These are phyloP conservation scores for Monochamus saltuarius DNA, from an alignment of 1,140 invertebrate genomes.

Conservation along the genomic window DNA sequence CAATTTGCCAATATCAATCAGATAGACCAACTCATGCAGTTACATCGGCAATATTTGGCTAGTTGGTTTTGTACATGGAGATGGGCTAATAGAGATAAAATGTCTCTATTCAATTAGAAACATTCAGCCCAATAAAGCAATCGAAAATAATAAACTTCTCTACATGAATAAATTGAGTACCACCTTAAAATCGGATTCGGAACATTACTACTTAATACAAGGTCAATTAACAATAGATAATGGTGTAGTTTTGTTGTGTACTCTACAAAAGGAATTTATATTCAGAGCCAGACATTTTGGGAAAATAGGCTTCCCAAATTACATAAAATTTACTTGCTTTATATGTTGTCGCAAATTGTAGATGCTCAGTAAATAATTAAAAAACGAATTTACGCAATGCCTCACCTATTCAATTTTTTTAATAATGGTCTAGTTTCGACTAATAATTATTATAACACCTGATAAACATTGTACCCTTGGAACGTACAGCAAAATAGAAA, in stretches of 20 bases:
- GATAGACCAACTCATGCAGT: too few species aligned
- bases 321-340: background rate
- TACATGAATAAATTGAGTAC: background rate
- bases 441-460: too few species aligned
- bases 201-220: background rate
- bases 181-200: background rate
- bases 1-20: too few species aligned
- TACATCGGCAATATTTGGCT: background rate
- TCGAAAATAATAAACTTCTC: background rate
- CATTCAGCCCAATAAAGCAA: background rate
- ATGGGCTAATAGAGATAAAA: conserved; percentile 2
- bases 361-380: too few species aligned
- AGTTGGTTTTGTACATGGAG: background rate
- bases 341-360: too few species aligned
- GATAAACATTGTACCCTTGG: too few species aligned
- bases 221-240: background rate
- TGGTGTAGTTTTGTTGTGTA: conserved; percentile 3
- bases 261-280: background rate
- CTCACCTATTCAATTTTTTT: too few species aligned
- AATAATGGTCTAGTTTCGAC: too few species aligned
- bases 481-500: too few species aligned
- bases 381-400: too few species aligned
- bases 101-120: background rate
- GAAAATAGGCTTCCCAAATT: background rate
- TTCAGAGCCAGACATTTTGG: background rate